phyloP scores from a whole-genome alignment of 2,113 vertebrate genomes.

The Ploceus nigricollis region DNA sequence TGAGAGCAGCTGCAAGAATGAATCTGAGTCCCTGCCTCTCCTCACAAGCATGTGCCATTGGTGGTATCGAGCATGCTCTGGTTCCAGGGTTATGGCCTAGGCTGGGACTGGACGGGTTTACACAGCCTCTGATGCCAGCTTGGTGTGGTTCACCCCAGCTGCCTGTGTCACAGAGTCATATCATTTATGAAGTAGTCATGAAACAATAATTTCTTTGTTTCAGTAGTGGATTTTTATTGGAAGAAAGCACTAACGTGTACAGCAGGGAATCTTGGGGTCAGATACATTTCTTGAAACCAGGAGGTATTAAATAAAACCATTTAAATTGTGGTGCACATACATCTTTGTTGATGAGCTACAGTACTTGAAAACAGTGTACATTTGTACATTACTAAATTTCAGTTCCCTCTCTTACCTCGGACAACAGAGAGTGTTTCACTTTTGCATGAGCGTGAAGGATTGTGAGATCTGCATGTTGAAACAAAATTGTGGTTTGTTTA shows the following conservation, averaged over 20 bases:
- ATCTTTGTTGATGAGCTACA: neutral
- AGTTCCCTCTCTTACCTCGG: neutral
- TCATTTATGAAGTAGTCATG: fast-evolving
- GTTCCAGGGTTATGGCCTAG: neutral
- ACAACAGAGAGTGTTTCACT: neutral
- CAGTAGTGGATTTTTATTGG: neutral
- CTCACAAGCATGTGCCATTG: fast-evolving
- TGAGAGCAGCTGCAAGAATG: neutral
- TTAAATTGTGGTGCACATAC: neutral
- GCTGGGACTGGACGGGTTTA: neutral
- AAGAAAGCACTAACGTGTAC: neutral
- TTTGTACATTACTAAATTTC: neutral
- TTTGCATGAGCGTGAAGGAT: neutral
- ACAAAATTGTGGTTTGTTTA: neutral
- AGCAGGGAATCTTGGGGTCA: neutral
- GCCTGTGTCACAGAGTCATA: neutral
- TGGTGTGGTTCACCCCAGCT: neutral
- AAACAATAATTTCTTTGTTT: neutral
- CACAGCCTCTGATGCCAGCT: neutral
- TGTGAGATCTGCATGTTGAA: neutral
- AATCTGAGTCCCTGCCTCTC: neutral
- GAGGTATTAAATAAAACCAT: neutral
- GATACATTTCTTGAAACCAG: neutral
- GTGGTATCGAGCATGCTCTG: fast-evolving
- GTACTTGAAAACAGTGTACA: neutral